Evolutionary conservation across 2,888 invertebrate genomes (phyloP).

Genomic region (Meandrusa payeni): DNA sequence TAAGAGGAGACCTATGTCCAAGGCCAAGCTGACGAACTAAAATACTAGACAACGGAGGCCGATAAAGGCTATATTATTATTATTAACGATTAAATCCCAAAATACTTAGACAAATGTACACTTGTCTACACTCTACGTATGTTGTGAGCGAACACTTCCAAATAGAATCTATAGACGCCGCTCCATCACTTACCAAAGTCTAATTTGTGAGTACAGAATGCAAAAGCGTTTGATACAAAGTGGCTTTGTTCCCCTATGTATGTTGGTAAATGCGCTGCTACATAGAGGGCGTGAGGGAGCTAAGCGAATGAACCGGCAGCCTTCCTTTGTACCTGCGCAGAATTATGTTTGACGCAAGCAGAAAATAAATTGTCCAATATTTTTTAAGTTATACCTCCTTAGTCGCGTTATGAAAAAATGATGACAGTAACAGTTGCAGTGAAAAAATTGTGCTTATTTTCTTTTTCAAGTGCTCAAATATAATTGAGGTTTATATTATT

Average conservation of each 20-base stretch:
- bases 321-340: conserved; percentile 9
- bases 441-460: too few relatives aligned
- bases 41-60: too few relatives aligned
- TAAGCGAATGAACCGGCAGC: conserved; percentile 15
- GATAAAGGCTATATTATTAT: too few relatives aligned
- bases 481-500: too few relatives aligned
- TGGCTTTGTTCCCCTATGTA: conserved; percentile 27
- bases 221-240: conserved; percentile 33
- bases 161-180: conserved; percentile 9
- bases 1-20: too few relatives aligned
- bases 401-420: too few relatives aligned
- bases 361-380: conserved; percentile 1
- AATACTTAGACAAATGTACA: too few relatives aligned
- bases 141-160: conserved; percentile 2
- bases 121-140: neutral
- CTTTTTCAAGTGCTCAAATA: too few relatives aligned
- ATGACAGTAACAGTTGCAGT: too few relatives aligned
- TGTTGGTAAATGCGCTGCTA: conserved; percentile 24
- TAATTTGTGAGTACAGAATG: conserved; percentile 30
- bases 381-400: too few relatives aligned
- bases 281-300: conserved; percentile 16
- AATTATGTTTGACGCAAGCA: conserved; percentile 1
- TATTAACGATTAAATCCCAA: too few relatives aligned
- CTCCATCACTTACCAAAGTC: conserved; percentile 26
- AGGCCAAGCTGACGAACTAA: too few relatives aligned